Evolutionary conservation across 2,888 invertebrate genomes (phyloP).

Genomic region (Magallana nippona): DNA sequence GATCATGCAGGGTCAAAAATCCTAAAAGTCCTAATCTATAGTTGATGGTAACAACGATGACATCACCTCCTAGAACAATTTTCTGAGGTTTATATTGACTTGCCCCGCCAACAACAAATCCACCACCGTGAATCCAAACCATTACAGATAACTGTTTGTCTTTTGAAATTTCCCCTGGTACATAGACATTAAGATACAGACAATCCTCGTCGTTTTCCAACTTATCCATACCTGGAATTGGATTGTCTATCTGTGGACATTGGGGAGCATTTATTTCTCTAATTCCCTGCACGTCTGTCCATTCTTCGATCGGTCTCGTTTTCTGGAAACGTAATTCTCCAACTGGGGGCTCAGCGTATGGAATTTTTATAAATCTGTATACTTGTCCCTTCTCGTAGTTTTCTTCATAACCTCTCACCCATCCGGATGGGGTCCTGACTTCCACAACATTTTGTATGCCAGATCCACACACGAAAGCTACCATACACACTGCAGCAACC

Average conservation of each 20-base stretch:
- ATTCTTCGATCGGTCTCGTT: not conserved
- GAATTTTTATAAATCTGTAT: slow-evolving; percentile 1
- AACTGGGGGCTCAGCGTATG: not conserved
- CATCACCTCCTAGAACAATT: not conserved
- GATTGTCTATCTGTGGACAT: not conserved
- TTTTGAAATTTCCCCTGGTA: not conserved
- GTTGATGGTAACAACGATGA: slow-evolving; percentile 6
- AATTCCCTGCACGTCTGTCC: not conserved
- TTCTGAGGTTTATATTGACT: slow-evolving; percentile 26
- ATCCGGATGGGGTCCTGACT: not conserved
- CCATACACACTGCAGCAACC: not conserved
- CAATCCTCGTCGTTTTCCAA: slow-evolving; percentile 1
- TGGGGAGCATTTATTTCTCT: not conserved
- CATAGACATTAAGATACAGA: slow-evolving; percentile 13
- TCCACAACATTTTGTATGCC: not conserved
- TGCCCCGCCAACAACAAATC: not conserved
- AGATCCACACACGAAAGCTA: not conserved
- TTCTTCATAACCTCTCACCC: slow-evolving; percentile 11
- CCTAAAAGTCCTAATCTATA: slow-evolving; percentile 4
- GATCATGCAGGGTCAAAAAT: not conserved
- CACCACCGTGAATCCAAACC: slow-evolving; percentile 16
- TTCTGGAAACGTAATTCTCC: not conserved
- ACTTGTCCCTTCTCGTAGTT: not conserved
- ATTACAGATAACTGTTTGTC: not conserved
- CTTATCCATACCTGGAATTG: not conserved